Evolutionary conservation across 2,888 invertebrate genomes (phyloP).

Genomic region (Sarcophaga rosellei): DNA sequence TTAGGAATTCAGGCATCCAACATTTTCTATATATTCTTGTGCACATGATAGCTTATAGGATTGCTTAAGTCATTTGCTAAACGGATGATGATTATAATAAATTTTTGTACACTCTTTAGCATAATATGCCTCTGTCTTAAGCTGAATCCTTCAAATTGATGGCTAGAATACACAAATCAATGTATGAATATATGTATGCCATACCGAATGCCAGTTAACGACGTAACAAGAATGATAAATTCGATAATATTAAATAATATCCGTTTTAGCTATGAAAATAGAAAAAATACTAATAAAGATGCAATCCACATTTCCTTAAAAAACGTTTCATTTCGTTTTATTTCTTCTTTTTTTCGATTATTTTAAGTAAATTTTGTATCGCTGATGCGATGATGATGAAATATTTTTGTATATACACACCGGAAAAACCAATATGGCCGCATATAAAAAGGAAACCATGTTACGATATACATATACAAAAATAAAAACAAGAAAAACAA

Average conservation of each 20-base stretch:
- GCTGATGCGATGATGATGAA: no score
- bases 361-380: constrained; percentile 15
- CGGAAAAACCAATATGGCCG: constrained; percentile 67
- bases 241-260: constrained; percentile 71
- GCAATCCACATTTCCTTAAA: constrained; percentile 64
- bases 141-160: no score
- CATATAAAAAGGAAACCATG: constrained; percentile 65
- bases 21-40: no score
- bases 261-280: constrained; percentile 61
- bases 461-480: constrained; percentile 4
- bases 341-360: neutral
- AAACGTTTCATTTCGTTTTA: constrained; percentile 6
- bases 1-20: no score
- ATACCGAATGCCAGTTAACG: neutral
- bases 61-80: no score
- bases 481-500: constrained; percentile 11
- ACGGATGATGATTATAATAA: no score
- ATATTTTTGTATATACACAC: constrained; percentile 31
- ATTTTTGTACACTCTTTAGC: no score
- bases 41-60: no score
- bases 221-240: constrained; percentile 33
- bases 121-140: no score
- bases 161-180: no score
- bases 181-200: no score
- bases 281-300: constrained; percentile 39